Base-by-base conservation (phyloP, 2,113 vertebrate genomes). In the Chloropsis cyanopogon region DNA sequence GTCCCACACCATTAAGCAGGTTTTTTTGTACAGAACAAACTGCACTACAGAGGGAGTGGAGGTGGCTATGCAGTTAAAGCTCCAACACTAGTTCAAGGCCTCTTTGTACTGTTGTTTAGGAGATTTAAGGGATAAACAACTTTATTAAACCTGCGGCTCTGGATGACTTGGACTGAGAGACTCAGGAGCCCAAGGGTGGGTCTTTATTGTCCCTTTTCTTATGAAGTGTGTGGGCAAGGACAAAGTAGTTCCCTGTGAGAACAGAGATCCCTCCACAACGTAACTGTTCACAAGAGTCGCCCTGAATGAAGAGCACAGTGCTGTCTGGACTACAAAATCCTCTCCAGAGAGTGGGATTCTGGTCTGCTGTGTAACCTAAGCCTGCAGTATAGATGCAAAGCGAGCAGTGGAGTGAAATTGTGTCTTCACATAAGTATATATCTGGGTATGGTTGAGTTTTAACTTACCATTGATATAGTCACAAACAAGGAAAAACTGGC, bases 401-500 rank as follows among this genome's bases (percentile, higher is more conserved):
- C 1, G 3, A 91, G 82, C 23, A 73, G 22, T 29, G 61, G 35
- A 82, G 19, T 83, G 54, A 49, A 82, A 37, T 31, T 37, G 12
- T 44, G 17, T 88, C 72, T 83, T 72, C 73, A 85, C 28, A 12
- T 46, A 90, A 56, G 12, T 47, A 35, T 22, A 2, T 82, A 57
- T 17, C 18, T 52, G 35, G 19, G 4, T 63, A 86, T 47, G 37
- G 37, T 63, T 72, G 41, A 54, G 20, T 80, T 88, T 93, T 70
- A 91, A 91, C 75, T 92, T 72, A 72, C 23, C 12, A 60, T 79
- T 91, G 76, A 72, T 59, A 56, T 39, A 90, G 82, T 61, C 70
- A 85, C 25, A 56, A 91, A 64, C 64, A 86, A 77, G 86, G 49
- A 88, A 86, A 95, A 82, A 31, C 20, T 86, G 46, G 26, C 21